Evolutionary conservation across 2,113 vertebrate genomes (phyloP), one percentile per base, ranked within the genome.

Genomic region (Elachura formosa): DNA sequence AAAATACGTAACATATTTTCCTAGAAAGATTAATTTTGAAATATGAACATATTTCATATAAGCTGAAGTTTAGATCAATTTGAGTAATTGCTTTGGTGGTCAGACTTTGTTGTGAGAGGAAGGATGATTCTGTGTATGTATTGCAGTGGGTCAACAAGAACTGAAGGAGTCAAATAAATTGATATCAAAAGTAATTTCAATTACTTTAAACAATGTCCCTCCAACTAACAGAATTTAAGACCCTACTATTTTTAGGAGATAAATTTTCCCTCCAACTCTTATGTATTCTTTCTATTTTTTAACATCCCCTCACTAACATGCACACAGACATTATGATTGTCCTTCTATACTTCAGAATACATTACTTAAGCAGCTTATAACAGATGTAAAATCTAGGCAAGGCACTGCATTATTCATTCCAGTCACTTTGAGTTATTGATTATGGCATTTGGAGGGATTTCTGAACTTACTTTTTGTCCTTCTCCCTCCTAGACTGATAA

Each of bases 351-450:
- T 93, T 82, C 55, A 79, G 49, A 89, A 85, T 83, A 43, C 2
- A 14, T 85, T 83, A 82, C 34, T 94, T 85, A 93, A 87, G 89
- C 51, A 87, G 71, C 64, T 31, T 79, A 15, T 75, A 79, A 79
- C 75, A 83, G 38, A 81, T 76, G 34, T 74, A 92, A 80, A 94
- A 83, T 73, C 71, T 90, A 62, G 81, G 43, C 54, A 88, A 66
- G 82, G 62, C n/a, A 62, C 20, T 87, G 46, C 91, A 90, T 87
- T 91, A 94, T 87, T 90, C 81, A 94, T 87, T 87, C 67, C 41
- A 93, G 67, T 79, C 87, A 62, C 31, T 74, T 87, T 62, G 52
- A 89, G 94, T 85, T 95, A 95, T 63, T 90, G 89, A 94, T 94
- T 94, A 67, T 66, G 84, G 51, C 82, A 89, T 93, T 94, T 73